phyloP scores from a whole-genome alignment of 2,797 vertebrate genomes.

The Allobates femoralis region DNA sequence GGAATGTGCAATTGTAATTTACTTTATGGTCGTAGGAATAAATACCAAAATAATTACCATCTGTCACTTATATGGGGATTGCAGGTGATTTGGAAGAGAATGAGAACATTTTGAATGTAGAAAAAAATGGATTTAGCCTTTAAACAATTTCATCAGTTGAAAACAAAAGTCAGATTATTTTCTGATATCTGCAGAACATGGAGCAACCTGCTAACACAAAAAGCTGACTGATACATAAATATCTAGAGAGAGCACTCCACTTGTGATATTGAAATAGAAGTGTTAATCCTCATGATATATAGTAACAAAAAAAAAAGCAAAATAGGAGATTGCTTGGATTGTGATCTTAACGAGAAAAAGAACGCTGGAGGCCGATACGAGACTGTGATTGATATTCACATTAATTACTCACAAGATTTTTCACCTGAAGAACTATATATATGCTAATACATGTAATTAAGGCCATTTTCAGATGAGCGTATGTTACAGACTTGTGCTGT shows the following conservation, averaged over 20 bases:
- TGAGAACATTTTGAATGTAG: too few relatives aligned
- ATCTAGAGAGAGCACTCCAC: neutral
- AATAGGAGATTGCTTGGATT: constrained; percentile 22
- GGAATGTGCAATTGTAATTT: too few relatives aligned
- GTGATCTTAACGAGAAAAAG: constrained; percentile 13
- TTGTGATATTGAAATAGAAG: constrained; percentile 28
- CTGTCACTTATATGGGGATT: neutral
- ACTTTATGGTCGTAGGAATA: neutral
- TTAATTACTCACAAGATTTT: neutral
- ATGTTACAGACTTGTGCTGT: too few relatives aligned
- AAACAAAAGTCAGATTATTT: neutral
- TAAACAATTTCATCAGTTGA: constrained; percentile 1
- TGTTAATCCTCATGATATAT: constrained; percentile 25
- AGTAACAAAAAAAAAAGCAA: constrained; percentile 37
- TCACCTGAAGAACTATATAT: neutral
- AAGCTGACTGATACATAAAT: neutral
- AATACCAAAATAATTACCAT: neutral
- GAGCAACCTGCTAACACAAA: neutral
- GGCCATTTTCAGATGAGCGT: too few relatives aligned
- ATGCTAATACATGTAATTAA: neutral
- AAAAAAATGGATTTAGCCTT: neutral
- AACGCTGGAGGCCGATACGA: neutral
- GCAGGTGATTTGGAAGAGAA: neutral
- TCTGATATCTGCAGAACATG: neutral
- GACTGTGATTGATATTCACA: neutral